Percentiles rank a stretch among this genome's conserved stretches.
These are phyloP conservation scores for Pteropus rufus DNA, from an alignment of 2,797 vertebrate genomes.

Conservation along the genomic window DNA sequence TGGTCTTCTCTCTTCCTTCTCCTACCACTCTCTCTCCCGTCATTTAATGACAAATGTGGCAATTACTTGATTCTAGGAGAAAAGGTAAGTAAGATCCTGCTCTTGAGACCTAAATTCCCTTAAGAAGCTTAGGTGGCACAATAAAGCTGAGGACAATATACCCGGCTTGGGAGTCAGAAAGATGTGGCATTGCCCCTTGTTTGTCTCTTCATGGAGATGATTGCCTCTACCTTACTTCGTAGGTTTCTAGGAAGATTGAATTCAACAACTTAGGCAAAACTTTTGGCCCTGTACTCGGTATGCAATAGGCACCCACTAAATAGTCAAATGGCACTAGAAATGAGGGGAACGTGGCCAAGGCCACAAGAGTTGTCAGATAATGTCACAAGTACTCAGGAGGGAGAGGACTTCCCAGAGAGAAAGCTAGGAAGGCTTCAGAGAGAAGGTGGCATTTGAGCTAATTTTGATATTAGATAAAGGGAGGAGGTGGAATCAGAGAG, in stretches of 20 bases:
- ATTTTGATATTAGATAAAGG: neutral
- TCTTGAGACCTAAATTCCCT: neutral
- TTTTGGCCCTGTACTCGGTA: neutral
- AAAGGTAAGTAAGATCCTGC: neutral
- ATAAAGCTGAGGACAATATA: neutral
- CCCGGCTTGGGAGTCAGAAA: neutral
- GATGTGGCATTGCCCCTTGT: neutral
- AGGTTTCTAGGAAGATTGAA: neutral
- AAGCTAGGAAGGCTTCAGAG: neutral
- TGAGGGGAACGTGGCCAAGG: neutral
- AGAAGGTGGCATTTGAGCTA: neutral
- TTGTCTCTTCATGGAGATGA: neutral
- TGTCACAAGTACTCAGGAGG: accelerated
- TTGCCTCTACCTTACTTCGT: neutral
- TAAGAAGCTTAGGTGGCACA: neutral
- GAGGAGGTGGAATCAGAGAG: neutral
- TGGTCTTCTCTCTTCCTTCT: neutral
- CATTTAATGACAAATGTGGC: neutral
- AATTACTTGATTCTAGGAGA: neutral
- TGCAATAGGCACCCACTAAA: neutral
- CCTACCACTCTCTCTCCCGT: accelerated
- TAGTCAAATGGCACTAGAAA: neutral
- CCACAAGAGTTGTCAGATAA: too few relatives aligned
- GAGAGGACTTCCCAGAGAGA: neutral
- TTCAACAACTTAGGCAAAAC: neutral